Conservation (phyloP, 2,888 invertebrate species). For the Spatulosminthurus flaviceps region DNA sequence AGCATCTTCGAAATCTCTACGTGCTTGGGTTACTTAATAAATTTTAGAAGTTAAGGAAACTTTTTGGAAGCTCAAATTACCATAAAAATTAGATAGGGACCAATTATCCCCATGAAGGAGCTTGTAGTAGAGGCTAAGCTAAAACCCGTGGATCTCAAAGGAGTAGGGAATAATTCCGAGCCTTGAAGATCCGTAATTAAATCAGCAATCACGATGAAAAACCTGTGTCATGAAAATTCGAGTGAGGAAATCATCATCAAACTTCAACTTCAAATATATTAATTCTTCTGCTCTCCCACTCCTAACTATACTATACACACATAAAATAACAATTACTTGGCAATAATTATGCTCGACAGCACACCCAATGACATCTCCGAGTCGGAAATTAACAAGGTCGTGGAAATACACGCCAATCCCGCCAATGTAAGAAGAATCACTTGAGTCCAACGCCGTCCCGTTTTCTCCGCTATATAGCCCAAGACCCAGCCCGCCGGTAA, state of each 20-base stretch:
- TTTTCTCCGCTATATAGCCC: conserved; percentile 24
- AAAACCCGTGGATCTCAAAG: conserved; percentile 40
- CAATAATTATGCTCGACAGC: conserved; percentile 24
- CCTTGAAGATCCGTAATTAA: conserved; percentile 46
- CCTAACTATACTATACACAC: too few relatives aligned
- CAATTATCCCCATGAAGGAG: conserved; percentile 40
- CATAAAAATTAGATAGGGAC: conserved; percentile 39
- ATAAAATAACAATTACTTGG: conserved; percentile 42
- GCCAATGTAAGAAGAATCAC: conserved; percentile 4
- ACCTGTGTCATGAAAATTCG: too few relatives aligned
- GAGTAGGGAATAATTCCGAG: conserved; percentile 39
- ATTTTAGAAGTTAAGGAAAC: neutral
- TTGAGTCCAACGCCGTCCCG: conserved; percentile 41
- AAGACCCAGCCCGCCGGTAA: conserved; percentile 42
- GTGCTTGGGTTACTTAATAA: neutral
- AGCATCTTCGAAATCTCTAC: neutral
- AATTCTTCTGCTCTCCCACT: too few relatives aligned
- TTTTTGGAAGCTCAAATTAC: conserved; percentile 2
- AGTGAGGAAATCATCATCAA: too few relatives aligned
- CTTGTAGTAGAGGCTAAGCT: conserved; percentile 33
- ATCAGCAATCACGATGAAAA: conserved; percentile 41
- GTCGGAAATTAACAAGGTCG: conserved; percentile 18
- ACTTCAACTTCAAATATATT: too few relatives aligned
- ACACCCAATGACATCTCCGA: conserved; percentile 7
- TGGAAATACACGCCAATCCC: neutral